Evolutionary conservation across 2,888 invertebrate genomes (phyloP).

Genomic region (Epinotia nisella): DNA sequence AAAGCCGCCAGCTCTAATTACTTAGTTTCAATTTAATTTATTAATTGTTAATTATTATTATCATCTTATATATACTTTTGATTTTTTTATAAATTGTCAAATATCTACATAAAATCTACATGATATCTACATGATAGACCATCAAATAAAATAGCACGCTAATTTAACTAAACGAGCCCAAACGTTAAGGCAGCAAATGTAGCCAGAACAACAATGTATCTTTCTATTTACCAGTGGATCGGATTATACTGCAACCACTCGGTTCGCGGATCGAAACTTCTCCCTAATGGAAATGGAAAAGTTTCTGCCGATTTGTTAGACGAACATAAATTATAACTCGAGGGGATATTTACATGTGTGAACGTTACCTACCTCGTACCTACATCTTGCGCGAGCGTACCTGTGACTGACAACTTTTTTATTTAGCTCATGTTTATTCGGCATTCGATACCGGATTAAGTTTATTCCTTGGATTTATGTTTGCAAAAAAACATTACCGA

Average conservation of each 20-base stretch:
- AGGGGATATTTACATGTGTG: conserved; percentile 29
- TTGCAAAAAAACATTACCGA: neutral
- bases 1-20: no score
- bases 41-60: no score
- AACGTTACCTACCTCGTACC: conserved; percentile 32
- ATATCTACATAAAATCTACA: neutral
- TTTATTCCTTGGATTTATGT: neutral
- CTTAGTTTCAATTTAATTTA: no score
- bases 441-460: neutral
- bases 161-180: conserved; percentile 22
- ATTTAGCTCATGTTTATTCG: conserved; percentile 9
- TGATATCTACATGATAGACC: neutral
- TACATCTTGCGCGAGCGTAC: conserved; percentile 17
- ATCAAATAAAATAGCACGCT: conserved; percentile 1
- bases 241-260: conserved; percentile 25
- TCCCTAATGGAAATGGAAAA: conserved; percentile 52
- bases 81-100: no score
- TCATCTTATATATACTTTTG: no score
- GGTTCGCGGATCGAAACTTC: conserved; percentile 40
- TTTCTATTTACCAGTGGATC: conserved; percentile 31
- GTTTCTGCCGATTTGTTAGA: conserved; percentile 51
- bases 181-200: conserved; percentile 14
- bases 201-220: conserved; percentile 19
- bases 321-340: conserved; percentile 44
- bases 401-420: conserved; percentile 20